Base-by-base conservation (phyloP, 2,888 invertebrate species). In the Mellilla xanthometata region DNA sequence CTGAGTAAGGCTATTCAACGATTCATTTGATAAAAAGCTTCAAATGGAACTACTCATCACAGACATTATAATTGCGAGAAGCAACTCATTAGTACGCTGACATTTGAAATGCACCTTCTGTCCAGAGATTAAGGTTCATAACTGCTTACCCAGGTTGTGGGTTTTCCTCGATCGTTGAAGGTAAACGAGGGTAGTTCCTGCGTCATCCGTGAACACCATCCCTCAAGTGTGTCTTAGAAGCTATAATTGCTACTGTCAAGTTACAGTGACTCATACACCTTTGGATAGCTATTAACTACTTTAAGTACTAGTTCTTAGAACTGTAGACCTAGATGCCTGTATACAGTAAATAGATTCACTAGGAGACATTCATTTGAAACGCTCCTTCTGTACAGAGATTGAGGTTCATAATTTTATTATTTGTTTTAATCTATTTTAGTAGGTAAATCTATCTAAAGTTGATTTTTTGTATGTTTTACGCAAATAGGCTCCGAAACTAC, bases 111-210 rank as follows among this genome's bases (percentile, higher is more conserved):
- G 46, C 34, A 57, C 54, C 54, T 51, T 73, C 61, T 33, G 12
- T 0, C 5, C 9, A 42, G 10, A 28, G 4, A 0, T 12, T 66
- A 66, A 58, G 63, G 72, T 56, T 35, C 39, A 43, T 54, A 60
- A 56, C 58, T 31, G 35, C 36, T 50, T 54, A 46, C 22, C 11
- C 3, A 31, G 2, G 3, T 19, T 39, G 24, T 65, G 71, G 80
- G 75, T 81, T 83, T 83, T 82, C 71, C 81, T 72, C 61, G 53
- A 61, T 53, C 39, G 12, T 43, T 44, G 76, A 83, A 82, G 78
- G 81, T 77, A 66, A 80, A 57, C 76, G 44, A 65, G 78, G 76
- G 73, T 56, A 49, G 63, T 55, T 43, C 43, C 63, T 80, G 77
- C 82, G 82, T 81, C 81, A 81, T 56, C 0, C 2, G 3, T n/a